Evolutionary conservation across 2,113 vertebrate genomes (phyloP).

Genomic region (Melanostigma gelatinosum): DNA sequence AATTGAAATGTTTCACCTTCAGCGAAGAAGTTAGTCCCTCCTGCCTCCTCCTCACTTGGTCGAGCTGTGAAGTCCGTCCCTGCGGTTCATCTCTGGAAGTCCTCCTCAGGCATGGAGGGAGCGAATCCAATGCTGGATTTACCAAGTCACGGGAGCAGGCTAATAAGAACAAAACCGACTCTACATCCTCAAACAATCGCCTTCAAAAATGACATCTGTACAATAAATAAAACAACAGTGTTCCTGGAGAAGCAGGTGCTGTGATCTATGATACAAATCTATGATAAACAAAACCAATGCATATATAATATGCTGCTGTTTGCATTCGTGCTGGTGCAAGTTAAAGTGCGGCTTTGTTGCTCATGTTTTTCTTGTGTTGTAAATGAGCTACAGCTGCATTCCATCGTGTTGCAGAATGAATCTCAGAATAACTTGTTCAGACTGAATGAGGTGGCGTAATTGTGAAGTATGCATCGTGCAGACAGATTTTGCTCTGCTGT

Average conservation of each 20-base stretch:
- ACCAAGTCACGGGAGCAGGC: neutral
- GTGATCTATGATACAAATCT: neutral
- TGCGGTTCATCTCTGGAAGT: conserved; percentile 21
- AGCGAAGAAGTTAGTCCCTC: neutral
- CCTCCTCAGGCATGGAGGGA: neutral
- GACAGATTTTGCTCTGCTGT: neutral
- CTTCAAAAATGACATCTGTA: too few species aligned
- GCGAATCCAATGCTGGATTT: neutral
- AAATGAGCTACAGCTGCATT: neutral
- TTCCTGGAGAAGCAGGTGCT: too few species aligned
- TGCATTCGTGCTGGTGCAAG: neutral
- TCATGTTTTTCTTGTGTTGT: too few species aligned
- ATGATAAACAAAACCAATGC: neutral
- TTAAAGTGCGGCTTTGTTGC: neutral
- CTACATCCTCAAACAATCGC: neutral
- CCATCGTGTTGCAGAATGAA: neutral
- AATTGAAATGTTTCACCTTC: conserved; percentile 4
- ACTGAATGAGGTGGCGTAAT: neutral
- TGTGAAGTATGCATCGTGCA: neutral
- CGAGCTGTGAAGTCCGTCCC: conserved; percentile 3
- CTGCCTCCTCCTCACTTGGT: neutral
- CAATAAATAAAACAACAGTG: too few species aligned
- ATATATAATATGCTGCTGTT: neutral
- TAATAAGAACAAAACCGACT: neutral
- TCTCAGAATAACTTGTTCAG: neutral